Evolutionary conservation across 92 coral and sea anemone species (phyloP).

Genomic region (Porites evermanni): DNA sequence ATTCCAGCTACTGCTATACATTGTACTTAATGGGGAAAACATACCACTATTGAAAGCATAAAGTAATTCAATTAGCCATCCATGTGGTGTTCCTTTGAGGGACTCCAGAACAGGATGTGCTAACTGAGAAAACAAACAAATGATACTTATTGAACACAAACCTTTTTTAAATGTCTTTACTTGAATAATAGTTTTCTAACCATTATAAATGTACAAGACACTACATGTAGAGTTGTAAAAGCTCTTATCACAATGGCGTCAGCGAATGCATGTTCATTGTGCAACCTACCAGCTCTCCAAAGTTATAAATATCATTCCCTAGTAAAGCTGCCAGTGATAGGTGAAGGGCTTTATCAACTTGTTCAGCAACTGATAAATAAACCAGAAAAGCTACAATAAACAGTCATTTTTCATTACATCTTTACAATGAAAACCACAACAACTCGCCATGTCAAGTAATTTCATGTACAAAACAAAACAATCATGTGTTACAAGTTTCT

Average conservation of each 20-base stretch:
- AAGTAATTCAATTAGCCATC: slow-evolving; percentile 90
- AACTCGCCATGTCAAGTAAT: too few relatives aligned
- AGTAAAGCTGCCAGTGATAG: slow-evolving; percentile 91
- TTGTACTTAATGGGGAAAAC: background rate
- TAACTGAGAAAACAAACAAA: slow-evolving; percentile 60
- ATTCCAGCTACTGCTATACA: too few relatives aligned
- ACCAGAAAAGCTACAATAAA: background rate
- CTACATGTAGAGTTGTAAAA: too few relatives aligned
- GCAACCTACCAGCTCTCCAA: slow-evolving; percentile 95
- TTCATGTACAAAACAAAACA: too few relatives aligned
- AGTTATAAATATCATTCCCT: slow-evolving; percentile 96
- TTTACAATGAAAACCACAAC: too few relatives aligned
- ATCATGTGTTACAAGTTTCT: too few relatives aligned
- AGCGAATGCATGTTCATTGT: background rate
- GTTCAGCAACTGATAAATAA: slow-evolving; percentile 67
- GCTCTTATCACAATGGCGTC: too few relatives aligned
- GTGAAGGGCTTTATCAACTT: slow-evolving; percentile 90
- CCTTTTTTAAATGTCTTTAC: background rate
- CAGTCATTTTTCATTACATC: background rate
- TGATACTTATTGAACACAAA: background rate
- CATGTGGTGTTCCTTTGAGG: slow-evolving; percentile 84
- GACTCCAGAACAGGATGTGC: slow-evolving; percentile 93
- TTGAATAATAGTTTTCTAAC: too few relatives aligned
- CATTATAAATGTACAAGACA: too few relatives aligned
- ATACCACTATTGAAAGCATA: slow-evolving; percentile 95